These are phyloP conservation scores for Alligator mississippiensis DNA, from an alignment of 2,113 vertebrate genomes.

Conservation along the genomic window DNA sequence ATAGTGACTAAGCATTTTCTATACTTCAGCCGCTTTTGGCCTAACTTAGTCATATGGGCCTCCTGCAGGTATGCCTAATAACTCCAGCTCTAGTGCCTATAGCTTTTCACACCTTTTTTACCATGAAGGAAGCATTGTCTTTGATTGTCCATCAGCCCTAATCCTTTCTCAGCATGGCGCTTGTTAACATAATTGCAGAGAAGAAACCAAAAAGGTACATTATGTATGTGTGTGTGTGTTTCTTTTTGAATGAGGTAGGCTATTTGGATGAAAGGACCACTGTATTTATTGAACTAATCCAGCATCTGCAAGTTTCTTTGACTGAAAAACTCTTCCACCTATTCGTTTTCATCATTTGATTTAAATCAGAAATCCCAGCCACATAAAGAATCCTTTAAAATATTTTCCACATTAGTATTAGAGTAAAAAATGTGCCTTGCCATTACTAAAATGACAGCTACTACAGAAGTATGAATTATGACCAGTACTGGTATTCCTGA, in stretches of 20 bases:
- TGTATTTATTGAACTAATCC: constrained; percentile 74
- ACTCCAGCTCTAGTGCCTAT: constrained; percentile 70
- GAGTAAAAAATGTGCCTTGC: constrained; percentile 67
- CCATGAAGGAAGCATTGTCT: constrained; percentile 81
- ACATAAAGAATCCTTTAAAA: constrained; percentile 28
- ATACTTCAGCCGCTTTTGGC: constrained; percentile 58
- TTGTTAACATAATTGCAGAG: constrained; percentile 87
- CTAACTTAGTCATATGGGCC: constrained; percentile 74
- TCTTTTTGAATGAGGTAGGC: constrained; percentile 58
- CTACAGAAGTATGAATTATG: background rate
- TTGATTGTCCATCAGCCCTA: constrained; percentile 85
- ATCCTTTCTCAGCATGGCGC: constrained; percentile 83
- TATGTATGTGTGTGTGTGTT: constrained; percentile 69
- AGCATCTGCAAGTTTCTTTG: constrained; percentile 51
- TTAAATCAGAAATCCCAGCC: constrained; percentile 39
- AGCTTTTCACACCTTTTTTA: constrained; percentile 83
- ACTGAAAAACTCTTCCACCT: constrained; percentile 46
- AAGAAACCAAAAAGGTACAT: constrained; percentile 79
- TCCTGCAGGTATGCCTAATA: constrained; percentile 81
- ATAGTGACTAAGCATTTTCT: constrained; percentile 78
- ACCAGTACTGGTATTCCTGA: background rate
- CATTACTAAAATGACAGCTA: constrained; percentile 39
- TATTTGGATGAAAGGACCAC: constrained; percentile 76
- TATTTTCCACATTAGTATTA: constrained; percentile 23
- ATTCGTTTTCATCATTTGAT: constrained; percentile 63